Evolutionary conservation across 1,140 invertebrate species (phyloP).

Genomic region (Solen grandis): DNA sequence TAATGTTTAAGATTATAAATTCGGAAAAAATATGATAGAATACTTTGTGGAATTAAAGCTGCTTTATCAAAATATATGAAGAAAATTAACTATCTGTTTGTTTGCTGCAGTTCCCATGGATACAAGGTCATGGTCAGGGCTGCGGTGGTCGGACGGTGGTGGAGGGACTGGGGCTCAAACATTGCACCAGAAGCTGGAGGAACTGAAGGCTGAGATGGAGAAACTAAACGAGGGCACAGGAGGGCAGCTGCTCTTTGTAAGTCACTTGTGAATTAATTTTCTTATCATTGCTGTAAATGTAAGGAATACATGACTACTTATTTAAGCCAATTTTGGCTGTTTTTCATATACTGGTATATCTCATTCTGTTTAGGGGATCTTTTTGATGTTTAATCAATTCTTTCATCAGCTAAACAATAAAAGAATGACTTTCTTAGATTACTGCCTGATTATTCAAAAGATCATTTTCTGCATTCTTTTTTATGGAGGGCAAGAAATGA

Average conservation of each 20-base stretch:
- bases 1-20: too few species aligned
- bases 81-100: too few species aligned
- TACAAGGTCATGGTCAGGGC: conserved; percentile 45
- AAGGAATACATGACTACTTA: neutral
- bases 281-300: neutral
- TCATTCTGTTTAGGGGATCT: neutral
- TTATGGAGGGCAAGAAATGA: too few species aligned
- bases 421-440: too few species aligned
- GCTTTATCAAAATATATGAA: too few species aligned
- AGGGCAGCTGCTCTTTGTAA: conserved; percentile 73
- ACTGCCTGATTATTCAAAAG: too few species aligned
- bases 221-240: conserved; percentile 66
- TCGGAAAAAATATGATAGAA: too few species aligned
- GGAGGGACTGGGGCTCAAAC: conserved; percentile 40
- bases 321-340: neutral
- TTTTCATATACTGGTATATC: neutral
- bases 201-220: conserved; percentile 66
- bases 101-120: conserved; percentile 52
- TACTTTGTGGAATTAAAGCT: too few species aligned
- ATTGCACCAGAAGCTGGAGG: conserved; percentile 66
- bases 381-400: neutral
- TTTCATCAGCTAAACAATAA: neutral
- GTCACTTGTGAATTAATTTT: conserved; percentile 19
- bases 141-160: conserved; percentile 42
- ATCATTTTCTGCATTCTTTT: too few species aligned